Conservation (phyloP, 2,888 invertebrate species). For the Malacosoma neustria region DNA sequence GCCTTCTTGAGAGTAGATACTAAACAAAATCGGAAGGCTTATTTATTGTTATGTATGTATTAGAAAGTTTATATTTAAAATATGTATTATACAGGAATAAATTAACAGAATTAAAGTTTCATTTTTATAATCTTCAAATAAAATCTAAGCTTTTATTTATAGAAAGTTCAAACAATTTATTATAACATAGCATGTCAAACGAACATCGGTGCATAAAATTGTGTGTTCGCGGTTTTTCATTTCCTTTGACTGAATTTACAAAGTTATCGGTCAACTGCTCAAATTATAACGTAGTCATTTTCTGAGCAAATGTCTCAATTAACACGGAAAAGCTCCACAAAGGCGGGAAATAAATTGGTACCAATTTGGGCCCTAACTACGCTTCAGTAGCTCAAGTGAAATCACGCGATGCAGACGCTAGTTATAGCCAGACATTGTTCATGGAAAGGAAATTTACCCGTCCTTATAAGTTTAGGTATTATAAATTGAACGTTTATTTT, state of each 20-base stretch:
- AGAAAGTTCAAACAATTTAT: conserved; percentile 10
- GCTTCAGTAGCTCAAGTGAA: conserved; percentile 36
- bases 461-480: too few species aligned
- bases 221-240: conserved; percentile 15
- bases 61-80: too few species aligned
- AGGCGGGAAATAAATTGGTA: conserved; percentile 47
- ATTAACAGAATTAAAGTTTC: neutral
- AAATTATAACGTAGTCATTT: conserved; percentile 27
- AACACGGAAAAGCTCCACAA: conserved; percentile 51
- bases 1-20: too few species aligned
- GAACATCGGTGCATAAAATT: conserved; percentile 13
- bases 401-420: conserved; percentile 17
- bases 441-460: neutral
- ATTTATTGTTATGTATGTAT: too few species aligned
- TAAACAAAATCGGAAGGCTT: too few species aligned
- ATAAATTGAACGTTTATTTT: too few species aligned
- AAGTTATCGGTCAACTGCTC: conserved; percentile 23
- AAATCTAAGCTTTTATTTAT: neutral
- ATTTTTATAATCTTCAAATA: neutral
- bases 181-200: conserved; percentile 18
- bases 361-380: conserved; percentile 44
- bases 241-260: conserved; percentile 14
- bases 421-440: neutral
- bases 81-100: too few species aligned
- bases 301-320: conserved; percentile 61